A percentile compares a stretch with the other conserved stretches of the same genome.
Conservation (phyloP, 2,888 invertebrate species). For the Tenthredo notha region DNA sequence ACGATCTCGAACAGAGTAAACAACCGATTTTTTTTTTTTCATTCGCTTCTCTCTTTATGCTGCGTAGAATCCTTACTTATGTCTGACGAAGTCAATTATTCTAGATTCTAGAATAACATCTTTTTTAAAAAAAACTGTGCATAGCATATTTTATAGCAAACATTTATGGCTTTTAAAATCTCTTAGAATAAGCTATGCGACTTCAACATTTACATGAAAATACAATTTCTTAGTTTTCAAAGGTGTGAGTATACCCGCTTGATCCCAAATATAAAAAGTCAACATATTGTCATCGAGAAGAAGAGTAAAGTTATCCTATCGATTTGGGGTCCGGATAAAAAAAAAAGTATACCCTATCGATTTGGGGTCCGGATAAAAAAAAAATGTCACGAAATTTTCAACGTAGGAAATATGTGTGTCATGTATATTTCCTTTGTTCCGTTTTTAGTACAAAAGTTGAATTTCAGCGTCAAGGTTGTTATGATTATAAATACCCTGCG, state of each 20-base stretch:
- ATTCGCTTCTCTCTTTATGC: background rate
- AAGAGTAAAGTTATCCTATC: background rate
- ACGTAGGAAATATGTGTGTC: background rate
- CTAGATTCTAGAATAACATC: background rate
- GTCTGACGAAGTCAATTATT: background rate
- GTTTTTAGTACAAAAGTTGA: conserved; percentile 22
- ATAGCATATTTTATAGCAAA: background rate
- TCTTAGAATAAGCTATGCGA: background rate
- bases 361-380: background rate
- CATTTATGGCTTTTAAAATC: background rate
- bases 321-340: background rate
- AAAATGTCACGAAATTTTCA: background rate
- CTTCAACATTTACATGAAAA: background rate
- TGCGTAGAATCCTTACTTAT: background rate
- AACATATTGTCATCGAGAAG: background rate
- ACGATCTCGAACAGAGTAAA: background rate
- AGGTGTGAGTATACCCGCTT: background rate
- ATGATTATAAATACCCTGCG: background rate
- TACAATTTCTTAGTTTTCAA: background rate
- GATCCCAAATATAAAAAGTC: conserved; percentile 1
- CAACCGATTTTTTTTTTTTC: background rate
- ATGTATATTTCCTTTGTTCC: background rate
- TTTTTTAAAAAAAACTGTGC: background rate
- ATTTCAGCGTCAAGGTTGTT: conserved; percentile 18
- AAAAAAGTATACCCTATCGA: background rate